phyloP scores from a whole-genome alignment of 2,888 invertebrate genomes.

The Dynastes grantii region DNA sequence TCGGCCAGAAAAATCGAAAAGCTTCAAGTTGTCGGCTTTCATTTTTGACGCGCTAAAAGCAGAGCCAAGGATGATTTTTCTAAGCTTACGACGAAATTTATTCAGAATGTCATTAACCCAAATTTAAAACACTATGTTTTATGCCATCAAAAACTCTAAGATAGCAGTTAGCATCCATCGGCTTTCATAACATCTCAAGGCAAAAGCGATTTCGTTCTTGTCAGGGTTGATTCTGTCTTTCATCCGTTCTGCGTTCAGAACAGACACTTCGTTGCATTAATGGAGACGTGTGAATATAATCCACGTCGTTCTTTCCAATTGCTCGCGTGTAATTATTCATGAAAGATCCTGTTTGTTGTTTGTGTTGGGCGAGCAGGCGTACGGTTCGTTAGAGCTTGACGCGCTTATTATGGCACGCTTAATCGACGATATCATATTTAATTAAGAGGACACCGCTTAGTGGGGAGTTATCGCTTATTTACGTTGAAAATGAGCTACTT shows the following conservation, averaged over 20 bases:
- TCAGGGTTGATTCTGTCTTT: neutral
- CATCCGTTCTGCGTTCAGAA: neutral
- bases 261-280: neutral
- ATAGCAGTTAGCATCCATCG: no score
- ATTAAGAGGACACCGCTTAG: neutral
- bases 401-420: neutral
- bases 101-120: no score
- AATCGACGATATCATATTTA: neutral
- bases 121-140: no score
- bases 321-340: slow-evolving; percentile 1
- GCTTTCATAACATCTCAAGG: neutral
- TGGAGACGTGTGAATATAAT: neutral
- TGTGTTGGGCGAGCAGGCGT: neutral
- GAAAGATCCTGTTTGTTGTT: slow-evolving; percentile 2
- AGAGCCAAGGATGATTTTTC: neutral
- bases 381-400: neutral
- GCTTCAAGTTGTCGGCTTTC: no score
- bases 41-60: neutral
- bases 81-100: no score
- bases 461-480: no score
- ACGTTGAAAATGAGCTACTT: no score
- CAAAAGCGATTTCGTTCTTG: neutral
- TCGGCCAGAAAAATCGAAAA: no score
- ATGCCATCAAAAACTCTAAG: no score
- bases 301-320: neutral